Conservation (phyloP, 2,888 invertebrate species). For the Leptopilina myrica region DNA sequence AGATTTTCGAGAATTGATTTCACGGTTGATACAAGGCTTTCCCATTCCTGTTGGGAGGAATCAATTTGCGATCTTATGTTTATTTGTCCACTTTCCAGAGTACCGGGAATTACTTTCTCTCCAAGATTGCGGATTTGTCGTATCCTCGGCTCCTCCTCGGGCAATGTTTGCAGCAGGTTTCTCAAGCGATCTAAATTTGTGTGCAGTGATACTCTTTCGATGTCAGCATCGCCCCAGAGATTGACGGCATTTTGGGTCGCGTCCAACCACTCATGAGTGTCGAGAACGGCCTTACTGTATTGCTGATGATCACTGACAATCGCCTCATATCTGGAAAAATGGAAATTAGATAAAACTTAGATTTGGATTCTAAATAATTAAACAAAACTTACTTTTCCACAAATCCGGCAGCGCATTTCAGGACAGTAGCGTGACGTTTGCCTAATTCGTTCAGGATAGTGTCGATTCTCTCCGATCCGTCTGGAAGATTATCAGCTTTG, state of each 20-base stretch:
- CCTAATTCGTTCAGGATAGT: constrained; percentile 84
- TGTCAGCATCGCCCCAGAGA: constrained; percentile 89
- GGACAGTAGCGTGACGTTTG: constrained; percentile 84
- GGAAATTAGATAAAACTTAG: constrained; percentile 5
- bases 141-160: constrained; percentile 91
- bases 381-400: constrained; percentile 83
- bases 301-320: constrained; percentile 94
- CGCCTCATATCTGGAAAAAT: constrained; percentile 83
- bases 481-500: constrained; percentile 88
- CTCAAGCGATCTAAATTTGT: constrained; percentile 90
- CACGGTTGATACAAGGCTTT: constrained; percentile 86
- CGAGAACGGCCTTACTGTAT: constrained; percentile 91
- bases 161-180: constrained; percentile 86
- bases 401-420: constrained; percentile 85
- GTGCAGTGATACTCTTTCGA: constrained; percentile 90
- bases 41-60: constrained; percentile 93
- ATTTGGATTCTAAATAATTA: neutral
- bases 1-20: constrained; percentile 87
- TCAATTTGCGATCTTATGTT: constrained; percentile 93
- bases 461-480: constrained; percentile 85
- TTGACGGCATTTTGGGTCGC: constrained; percentile 89
- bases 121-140: constrained; percentile 89
- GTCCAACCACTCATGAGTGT: constrained; percentile 91
- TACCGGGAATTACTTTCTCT: constrained; percentile 93
- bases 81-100: constrained; percentile 88